Conservation (phyloP, 2,888 invertebrate genomes). For the Alsophila aescularia region DNA sequence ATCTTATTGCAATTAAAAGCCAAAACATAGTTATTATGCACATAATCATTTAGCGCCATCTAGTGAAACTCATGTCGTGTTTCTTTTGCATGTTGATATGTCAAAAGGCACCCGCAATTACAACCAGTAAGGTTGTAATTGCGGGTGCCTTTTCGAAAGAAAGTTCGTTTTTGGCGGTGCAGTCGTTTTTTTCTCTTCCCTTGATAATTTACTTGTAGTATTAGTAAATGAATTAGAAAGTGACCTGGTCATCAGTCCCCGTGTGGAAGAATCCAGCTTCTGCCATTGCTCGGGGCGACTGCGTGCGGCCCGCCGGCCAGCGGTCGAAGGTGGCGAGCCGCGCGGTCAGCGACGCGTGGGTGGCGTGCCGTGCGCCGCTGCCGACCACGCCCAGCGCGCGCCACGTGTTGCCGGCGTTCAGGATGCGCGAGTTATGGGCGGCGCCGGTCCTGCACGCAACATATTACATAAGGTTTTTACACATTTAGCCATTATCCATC, state of each 20-base stretch:
- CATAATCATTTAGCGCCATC: too few species aligned
- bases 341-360: constrained; percentile 87
- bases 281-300: constrained; percentile 90
- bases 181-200: too few species aligned
- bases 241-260: constrained; percentile 87
- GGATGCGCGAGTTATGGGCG: constrained; percentile 66
- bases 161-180: too few species aligned
- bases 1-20: too few species aligned
- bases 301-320: constrained; percentile 91
- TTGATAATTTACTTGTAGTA: too few species aligned
- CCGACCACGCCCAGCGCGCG: constrained; percentile 71
- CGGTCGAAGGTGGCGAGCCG: constrained; percentile 88
- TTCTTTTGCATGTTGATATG: too few species aligned
- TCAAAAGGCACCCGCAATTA: too few species aligned
- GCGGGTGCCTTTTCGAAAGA: too few species aligned
- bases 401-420: constrained; percentile 66
- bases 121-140: too few species aligned
- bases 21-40: too few species aligned
- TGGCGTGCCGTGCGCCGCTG: constrained; percentile 83
- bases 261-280: constrained; percentile 96
- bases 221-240: neutral
- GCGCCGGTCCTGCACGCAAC: constrained; percentile 61
- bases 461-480: neutral
- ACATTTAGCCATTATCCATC: too few species aligned
- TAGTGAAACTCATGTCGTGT: too few species aligned